These are phyloP conservation scores for Chrysemys picta DNA, from an alignment of 2,113 vertebrate genomes.

Conservation along the genomic window DNA sequence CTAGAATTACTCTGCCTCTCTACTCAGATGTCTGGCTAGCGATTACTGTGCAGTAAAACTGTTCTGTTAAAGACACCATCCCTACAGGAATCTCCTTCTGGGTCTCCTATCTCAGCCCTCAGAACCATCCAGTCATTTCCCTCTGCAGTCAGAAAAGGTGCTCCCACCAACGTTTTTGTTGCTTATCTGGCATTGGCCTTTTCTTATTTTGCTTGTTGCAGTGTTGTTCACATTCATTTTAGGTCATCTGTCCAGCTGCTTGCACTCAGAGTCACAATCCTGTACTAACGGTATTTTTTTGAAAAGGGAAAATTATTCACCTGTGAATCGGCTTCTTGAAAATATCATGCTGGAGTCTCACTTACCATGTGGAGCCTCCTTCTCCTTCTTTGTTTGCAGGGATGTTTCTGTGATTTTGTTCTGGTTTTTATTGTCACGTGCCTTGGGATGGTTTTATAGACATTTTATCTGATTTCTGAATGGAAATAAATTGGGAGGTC, in stretches of 20 bases:
- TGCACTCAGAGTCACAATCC: not conserved
- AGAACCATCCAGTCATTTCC: not conserved
- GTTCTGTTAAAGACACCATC: not conserved
- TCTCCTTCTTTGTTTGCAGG: not conserved
- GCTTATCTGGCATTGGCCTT: not conserved
- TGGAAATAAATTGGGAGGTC: not conserved
- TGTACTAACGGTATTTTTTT: not conserved
- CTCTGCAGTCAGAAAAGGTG: constrained; percentile 33
- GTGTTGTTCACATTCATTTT: constrained; percentile 29
- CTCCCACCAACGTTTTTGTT: not conserved
- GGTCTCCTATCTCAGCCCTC: constrained; percentile 44
- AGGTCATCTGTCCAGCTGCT: constrained; percentile 30
- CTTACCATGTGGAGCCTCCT: not conserved
- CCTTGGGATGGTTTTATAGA: not conserved
- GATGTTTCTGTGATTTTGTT: not conserved
- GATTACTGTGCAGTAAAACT: not conserved
- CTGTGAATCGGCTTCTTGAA: not conserved
- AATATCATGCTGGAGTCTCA: not conserved
- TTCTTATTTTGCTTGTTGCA: not conserved
- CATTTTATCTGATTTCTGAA: not conserved
- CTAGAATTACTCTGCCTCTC: not conserved
- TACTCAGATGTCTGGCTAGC: not conserved
- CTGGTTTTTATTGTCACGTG: not conserved
- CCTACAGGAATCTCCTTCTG: not conserved
- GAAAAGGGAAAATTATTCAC: not conserved